Conservation (phyloP, 2,797 vertebrate genomes). For the Margarornis squamiger region DNA sequence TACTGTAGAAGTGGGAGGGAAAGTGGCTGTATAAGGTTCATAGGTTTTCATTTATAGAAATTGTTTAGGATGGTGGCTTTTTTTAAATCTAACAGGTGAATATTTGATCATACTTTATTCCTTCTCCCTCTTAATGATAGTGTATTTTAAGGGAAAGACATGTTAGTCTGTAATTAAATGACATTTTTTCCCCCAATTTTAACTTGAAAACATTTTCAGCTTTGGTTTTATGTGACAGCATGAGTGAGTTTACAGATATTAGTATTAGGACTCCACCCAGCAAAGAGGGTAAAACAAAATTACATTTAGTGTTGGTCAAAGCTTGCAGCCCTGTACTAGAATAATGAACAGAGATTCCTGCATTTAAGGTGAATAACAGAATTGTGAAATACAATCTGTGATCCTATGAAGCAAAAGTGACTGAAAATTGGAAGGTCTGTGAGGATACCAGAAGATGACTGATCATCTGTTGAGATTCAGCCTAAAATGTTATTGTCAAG, state of each 20-base stretch:
- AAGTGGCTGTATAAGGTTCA: not conserved
- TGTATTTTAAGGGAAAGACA: not conserved
- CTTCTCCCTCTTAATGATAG: not conserved
- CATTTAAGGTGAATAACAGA: not conserved
- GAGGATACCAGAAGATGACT: not conserved
- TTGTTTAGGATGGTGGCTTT: not conserved
- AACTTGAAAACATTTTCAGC: not conserved
- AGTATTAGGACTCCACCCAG: not conserved
- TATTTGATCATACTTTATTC: not conserved
- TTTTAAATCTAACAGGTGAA: not conserved
- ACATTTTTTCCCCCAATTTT: not conserved
- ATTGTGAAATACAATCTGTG: not conserved
- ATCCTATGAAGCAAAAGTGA: not conserved
- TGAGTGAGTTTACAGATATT: not conserved
- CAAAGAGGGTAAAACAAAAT: not conserved
- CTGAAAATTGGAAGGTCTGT: not conserved
- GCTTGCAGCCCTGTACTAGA: not conserved
- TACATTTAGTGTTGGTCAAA: not conserved
- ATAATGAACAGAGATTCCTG: not conserved
- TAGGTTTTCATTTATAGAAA: not conserved
- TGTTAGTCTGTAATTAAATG: not conserved
- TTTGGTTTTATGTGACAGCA: not conserved
- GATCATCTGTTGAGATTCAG: not conserved
- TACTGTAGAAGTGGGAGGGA: not conserved
- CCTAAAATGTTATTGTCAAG: not conserved